Base-by-base conservation (phyloP, 2,888 invertebrate species). In the Chouioia cunea region DNA sequence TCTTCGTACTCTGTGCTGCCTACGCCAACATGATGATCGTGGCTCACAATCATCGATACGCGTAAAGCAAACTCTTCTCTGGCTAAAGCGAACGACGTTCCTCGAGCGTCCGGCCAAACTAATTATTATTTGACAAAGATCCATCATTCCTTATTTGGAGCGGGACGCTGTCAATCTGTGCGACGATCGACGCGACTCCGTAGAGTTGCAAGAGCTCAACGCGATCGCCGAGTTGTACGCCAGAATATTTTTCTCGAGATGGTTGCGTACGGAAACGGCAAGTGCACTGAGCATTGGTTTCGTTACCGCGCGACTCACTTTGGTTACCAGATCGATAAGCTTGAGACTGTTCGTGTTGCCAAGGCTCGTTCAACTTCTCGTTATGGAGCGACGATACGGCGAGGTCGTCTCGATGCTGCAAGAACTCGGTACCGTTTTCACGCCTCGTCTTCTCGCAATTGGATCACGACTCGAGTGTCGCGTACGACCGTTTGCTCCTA, bases 11-110 rank as follows among this genome's bases (percentile, higher is more conserved):
- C 1, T 90, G 90, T 75, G 78, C 82, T 3, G 85, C 88, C n/a
- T 90, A 89, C 73, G 86, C 87, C 0, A 89, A 89, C 73, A 86
- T 90, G 82, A 81, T 89, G 23, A 77, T 80, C 4, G 82, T 86
- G 0, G 82, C 85, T 6, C 82, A 86, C 57, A 80, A 81, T 70
- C 79, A 83, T 59, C 75, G 73, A 27, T 75, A 80, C 47, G 76
- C 73, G 83, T 84, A 71, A 75, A 22, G n/a, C n/a, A n/a, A n/a
- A n/a, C n/a, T n/a, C 44, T 23, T 46, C 22, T 59, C 10, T 57
- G 20, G 48, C 18, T 70, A 46, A 47, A 50, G 16, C 46, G n/a
- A n/a, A n/a, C n/a, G n/a, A n/a, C n/a, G n/a, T 53, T 43, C 8
- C 53, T 50, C 22, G 16, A 16, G 48, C 16, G 4, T 15, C 15